Conservation (phyloP, 2,888 invertebrate genomes). For the Caenorhabditis uteleia region DNA sequence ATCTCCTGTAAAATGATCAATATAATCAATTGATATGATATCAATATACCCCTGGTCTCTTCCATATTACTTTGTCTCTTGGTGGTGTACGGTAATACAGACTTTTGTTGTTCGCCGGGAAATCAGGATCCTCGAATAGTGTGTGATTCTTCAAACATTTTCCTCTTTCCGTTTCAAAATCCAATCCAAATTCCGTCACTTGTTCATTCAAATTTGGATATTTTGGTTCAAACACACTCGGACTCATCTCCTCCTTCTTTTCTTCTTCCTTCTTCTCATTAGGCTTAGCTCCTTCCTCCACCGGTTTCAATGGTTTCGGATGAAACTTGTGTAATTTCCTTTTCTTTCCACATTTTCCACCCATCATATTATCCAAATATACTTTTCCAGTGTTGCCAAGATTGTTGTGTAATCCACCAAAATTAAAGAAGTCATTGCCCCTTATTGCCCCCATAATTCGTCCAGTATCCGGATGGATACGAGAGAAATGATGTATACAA, state of each 20-base stretch:
- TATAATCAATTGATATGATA: background rate
- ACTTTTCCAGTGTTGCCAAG: slow-evolving; percentile 65
- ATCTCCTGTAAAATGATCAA: slow-evolving; percentile 76
- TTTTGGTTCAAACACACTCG: background rate
- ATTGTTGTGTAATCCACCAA: slow-evolving; percentile 62
- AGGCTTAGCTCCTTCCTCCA: background rate
- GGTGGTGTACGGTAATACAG: slow-evolving; percentile 85
- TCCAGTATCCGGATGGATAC: slow-evolving; percentile 54
- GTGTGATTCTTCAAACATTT: slow-evolving; percentile 78
- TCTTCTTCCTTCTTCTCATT: background rate
- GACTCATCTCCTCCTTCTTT: background rate
- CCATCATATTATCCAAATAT: slow-evolving; percentile 64
- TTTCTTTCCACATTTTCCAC: slow-evolving; percentile 61
- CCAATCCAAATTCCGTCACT: slow-evolving; percentile 18
- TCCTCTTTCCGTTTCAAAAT: slow-evolving; percentile 75
- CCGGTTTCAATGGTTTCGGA: slow-evolving; percentile 3
- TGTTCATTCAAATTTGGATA: background rate
- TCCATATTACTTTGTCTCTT: slow-evolving; percentile 87
- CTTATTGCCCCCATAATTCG: slow-evolving; percentile 59
- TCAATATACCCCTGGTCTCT: slow-evolving; percentile 77
- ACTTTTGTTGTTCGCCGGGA: slow-evolving; percentile 82
- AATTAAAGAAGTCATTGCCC: slow-evolving; percentile 62
- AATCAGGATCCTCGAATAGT: slow-evolving; percentile 79
- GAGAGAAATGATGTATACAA: slow-evolving; percentile 51
- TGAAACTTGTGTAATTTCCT: slow-evolving; percentile 32